These are phyloP conservation scores for Poecilia picta DNA, from an alignment of 2,797 vertebrate species.

Conservation along the genomic window DNA sequence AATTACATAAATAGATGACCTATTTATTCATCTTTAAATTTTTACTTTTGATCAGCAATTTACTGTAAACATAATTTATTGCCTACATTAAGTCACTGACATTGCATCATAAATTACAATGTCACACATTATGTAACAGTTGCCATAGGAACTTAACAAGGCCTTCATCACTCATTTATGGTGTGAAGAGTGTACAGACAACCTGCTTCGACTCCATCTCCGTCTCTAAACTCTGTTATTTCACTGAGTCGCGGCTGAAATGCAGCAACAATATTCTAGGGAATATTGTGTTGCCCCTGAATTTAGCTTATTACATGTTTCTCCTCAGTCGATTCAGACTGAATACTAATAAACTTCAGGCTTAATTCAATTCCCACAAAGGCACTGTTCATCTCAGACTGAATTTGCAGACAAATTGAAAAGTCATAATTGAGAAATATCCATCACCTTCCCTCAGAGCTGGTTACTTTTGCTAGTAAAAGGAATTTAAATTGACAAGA, in stretches of 20 bases:
- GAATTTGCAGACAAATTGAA: conserved; percentile 19
- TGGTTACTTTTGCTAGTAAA: conserved; percentile 13
- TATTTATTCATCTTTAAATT: not conserved
- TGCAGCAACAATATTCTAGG: conserved; percentile 6
- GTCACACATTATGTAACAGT: not conserved
- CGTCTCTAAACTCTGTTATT: conserved; percentile 24
- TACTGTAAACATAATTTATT: not conserved
- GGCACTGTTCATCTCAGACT: conserved; percentile 12
- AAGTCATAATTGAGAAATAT: conserved; percentile 14
- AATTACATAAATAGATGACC: too few relatives aligned
- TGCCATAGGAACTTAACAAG: not conserved
- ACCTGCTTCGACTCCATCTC: conserved; percentile 19
- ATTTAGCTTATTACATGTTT: not conserved
- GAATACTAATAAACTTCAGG: conserved; percentile 8
- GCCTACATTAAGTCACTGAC: not conserved
- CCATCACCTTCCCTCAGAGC: conserved; percentile 7
- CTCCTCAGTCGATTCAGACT: not conserved
- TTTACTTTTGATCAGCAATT: not conserved
- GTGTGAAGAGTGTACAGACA: not conserved
- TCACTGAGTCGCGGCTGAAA: conserved; percentile 9
- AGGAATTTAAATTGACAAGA: conserved; percentile 28
- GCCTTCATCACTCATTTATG: not conserved
- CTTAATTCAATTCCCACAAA: conserved; percentile 24
- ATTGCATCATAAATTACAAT: not conserved
- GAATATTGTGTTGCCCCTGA: not conserved